A percentile compares a stretch with the other conserved stretches of the same genome.
phyloP scores from a whole-genome alignment of 2,113 vertebrate species.

The Rhinoderma darwinii region DNA sequence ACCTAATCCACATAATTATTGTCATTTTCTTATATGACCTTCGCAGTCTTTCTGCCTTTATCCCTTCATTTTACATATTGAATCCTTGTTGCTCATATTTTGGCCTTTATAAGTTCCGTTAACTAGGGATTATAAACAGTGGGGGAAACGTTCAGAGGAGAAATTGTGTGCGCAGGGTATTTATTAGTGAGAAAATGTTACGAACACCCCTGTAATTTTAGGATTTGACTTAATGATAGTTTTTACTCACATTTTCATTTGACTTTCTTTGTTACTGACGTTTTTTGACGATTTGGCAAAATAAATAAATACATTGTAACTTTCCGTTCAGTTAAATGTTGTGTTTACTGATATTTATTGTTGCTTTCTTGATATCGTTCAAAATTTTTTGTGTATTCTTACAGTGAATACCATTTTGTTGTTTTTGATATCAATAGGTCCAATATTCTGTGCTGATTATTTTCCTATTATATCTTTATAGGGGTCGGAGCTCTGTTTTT shows the following conservation, averaged over 20 bases:
- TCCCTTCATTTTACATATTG: constrained; percentile 22
- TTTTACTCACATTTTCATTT: constrained; percentile 13
- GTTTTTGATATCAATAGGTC: too few relatives aligned
- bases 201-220: constrained; percentile 21
- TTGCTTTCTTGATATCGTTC: too few relatives aligned
- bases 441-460: too few relatives aligned
- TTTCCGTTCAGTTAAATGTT: neutral
- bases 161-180: neutral
- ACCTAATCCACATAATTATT: constrained; percentile 37
- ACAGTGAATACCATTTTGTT: too few relatives aligned
- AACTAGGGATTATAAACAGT: constrained; percentile 47
- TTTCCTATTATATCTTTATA: too few relatives aligned
- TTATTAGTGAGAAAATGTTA: constrained; percentile 31
- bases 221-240: constrained; percentile 47
- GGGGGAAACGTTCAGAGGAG: neutral
- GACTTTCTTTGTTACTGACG: neutral
- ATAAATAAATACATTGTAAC: neutral
- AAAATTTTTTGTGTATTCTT: too few relatives aligned
- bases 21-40: constrained; percentile 39
- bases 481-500: too few relatives aligned
- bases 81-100: constrained; percentile 4
- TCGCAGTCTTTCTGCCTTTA: constrained; percentile 15
- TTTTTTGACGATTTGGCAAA: neutral
- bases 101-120: neutral
- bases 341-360: too few relatives aligned